Evolutionary conservation across 2,113 vertebrate species (phyloP), one percentile per base, ranked within the genome.

Genomic region (Corydoras maculifer): DNA sequence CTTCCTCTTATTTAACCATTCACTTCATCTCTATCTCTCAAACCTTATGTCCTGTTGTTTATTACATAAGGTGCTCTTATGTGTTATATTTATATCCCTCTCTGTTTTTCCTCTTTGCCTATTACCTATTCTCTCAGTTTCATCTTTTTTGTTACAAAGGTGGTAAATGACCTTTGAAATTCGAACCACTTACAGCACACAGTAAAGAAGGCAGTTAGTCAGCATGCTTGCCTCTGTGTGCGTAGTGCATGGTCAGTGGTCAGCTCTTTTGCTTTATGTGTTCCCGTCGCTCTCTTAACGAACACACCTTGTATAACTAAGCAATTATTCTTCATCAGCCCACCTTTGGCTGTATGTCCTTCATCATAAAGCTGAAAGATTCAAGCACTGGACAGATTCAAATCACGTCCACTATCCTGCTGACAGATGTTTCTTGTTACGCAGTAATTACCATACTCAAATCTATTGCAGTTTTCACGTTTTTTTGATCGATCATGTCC

Each of bases 231-330:
- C 18, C 32, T 64, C 59, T 18, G 69, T n/a, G 48, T 57, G 50
- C 62, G 72, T 48, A 7, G 12, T 6, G n/a, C 14, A 18, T 57
- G 55, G 75, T 77, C 51, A 43, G 60, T 61, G 57, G 66, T 68
- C 71, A 66, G 67, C 74, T 62, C 64, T 66, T 43, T 62, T 77
- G 51, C n/a, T 63, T 73, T 77, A 55, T 62, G 58, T 62, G 66
- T 72, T 73, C 61, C 59, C 51, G 15, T 58, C 60, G 58, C 63
- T 25, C 65, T 72, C 13, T 69, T 77, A 75, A 80, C 69, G 66
- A 80, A 70, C 75, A 77, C 70, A 73, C 69, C 58, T 62, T 54
- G 55, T 72, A 69, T 71, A 72, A 72, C 74, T 68, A 61, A 73
- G 51, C 30, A 32, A 70, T 77, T 69, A 77, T 65, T 77, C 67